Conservation (phyloP, 2,888 invertebrate genomes). For the Athalia circularis region DNA sequence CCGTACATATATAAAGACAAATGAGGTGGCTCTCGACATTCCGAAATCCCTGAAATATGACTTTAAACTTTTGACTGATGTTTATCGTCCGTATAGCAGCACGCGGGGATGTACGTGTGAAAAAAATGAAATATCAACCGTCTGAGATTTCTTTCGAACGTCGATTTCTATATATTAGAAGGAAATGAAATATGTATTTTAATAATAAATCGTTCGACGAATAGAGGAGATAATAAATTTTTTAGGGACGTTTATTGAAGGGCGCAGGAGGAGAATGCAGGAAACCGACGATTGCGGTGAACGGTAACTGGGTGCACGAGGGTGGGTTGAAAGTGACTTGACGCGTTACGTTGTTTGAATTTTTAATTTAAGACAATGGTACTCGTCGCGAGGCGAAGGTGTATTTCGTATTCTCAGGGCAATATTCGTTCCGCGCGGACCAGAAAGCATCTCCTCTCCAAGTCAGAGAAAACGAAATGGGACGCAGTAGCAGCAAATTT, state of each 20-base stretch:
- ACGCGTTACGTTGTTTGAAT: constrained; percentile 34
- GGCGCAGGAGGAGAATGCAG: constrained; percentile 33
- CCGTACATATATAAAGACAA: constrained; percentile 52
- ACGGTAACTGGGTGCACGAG: not conserved
- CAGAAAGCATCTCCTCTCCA: not conserved
- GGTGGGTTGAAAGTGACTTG: not conserved
- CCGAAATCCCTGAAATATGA: constrained; percentile 54
- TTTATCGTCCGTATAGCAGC: not conserved
- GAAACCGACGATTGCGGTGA: constrained; percentile 43
- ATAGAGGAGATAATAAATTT: too few species aligned
- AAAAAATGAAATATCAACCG: too few species aligned
- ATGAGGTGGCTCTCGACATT: constrained; percentile 53
- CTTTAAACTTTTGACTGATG: constrained; percentile 49
- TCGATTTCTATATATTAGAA: too few species aligned
- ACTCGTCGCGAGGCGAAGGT: not conserved
- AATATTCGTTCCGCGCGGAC: constrained; percentile 29
- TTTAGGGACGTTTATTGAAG: too few species aligned
- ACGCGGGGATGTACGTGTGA: not conserved
- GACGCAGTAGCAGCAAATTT: constrained; percentile 25
- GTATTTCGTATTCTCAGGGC: constrained; percentile 33
- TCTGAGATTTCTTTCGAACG: too few species aligned
- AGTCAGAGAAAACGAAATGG: not conserved
- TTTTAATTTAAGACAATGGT: constrained; percentile 26
- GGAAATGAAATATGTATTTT: too few species aligned
- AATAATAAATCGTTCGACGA: too few species aligned